Evolutionary conservation across 1,140 invertebrate genomes (phyloP), one percentile per base, ranked within the genome.

Genomic region (Thaumetopoea pityocampa): DNA sequence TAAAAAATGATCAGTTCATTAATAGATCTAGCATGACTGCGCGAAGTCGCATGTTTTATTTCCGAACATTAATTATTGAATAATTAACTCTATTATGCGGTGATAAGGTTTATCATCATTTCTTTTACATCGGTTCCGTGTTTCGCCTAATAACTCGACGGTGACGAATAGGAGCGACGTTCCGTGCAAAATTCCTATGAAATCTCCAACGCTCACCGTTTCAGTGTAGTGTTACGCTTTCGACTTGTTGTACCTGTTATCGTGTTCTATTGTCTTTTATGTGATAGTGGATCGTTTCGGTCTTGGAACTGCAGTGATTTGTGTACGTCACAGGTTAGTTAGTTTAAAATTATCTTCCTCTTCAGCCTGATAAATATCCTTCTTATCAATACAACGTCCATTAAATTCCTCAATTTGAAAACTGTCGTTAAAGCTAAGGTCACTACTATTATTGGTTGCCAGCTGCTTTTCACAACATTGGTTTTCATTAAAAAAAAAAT

Each of bases 161-260:
- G 69, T 71, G 71, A 76, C 69, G 68, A 73, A 71, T 66, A 62
- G 54, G 56, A 55, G 50, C 55, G 45, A 62, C 65, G 72, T 71
- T 69, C 52, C 57, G 57, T 73, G 70, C 68, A 59, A 73, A 77
- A 77, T 76, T 70, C 45, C 69, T 69, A 58, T 68, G 69, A 76
- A 71, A 70, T 72, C 55, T 76, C 67, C 63, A 51, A 62, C 44
- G 33, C 18, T 52, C 18, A 49, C 38, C 60, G 46, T 55, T 67
- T 65, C 51, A 43, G 42, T 56, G 27, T 38, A 33, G 49, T 51
- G 37, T 37, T 22, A 47, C 35, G 38, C 33, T 59, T 59, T 58
- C 44, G 40, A 47, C 38, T 23, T 47, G 41, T 44, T 23, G 9
- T 51, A 47, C 26, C 27, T 35, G 10, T 20, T 34, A 34, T 16